phyloP scores from a whole-genome alignment of 2,888 invertebrate species.

The Oscheius sp. region DNA sequence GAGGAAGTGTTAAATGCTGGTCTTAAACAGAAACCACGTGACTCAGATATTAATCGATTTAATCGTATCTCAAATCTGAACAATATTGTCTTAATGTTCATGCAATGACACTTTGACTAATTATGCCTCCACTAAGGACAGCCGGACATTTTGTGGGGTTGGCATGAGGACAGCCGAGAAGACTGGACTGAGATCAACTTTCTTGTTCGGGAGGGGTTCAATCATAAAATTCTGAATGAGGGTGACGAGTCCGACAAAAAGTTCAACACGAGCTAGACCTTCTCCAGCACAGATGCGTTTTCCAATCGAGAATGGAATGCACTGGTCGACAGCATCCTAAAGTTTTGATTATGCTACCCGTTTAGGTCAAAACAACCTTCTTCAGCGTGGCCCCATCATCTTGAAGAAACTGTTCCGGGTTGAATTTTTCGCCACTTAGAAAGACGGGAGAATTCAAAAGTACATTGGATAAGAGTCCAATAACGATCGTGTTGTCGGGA shows the following conservation, averaged over 20 bases:
- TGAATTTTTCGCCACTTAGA: constrained; percentile 44
- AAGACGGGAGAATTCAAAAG: constrained; percentile 45
- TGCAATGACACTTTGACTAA: background rate
- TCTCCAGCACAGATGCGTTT: constrained; percentile 58
- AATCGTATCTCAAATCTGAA: background rate
- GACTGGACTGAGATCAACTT: constrained; percentile 36
- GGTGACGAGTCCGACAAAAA: constrained; percentile 45
- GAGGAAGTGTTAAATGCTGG: no score
- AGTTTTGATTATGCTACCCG: constrained; percentile 15
- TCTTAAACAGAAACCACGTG: no score
- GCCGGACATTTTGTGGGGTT: constrained; percentile 27
- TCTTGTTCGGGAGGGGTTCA: constrained; percentile 30
- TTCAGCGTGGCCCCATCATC: constrained; percentile 50
- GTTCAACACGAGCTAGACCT: constrained; percentile 55
- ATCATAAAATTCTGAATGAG: constrained; percentile 40
- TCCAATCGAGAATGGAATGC: constrained; percentile 56
- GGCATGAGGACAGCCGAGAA: constrained; percentile 36
- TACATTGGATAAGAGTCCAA: constrained; percentile 42
- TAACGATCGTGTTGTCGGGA: constrained; percentile 38
- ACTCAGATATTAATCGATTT: no score
- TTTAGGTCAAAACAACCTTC: constrained; percentile 39
- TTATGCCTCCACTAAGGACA: background rate
- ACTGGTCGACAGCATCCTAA: constrained; percentile 48
- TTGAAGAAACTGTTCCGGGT: constrained; percentile 55
- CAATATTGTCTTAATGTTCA: background rate